phyloP scores from a whole-genome alignment of 1,140 invertebrate species.

The Cotesia chilonis region DNA sequence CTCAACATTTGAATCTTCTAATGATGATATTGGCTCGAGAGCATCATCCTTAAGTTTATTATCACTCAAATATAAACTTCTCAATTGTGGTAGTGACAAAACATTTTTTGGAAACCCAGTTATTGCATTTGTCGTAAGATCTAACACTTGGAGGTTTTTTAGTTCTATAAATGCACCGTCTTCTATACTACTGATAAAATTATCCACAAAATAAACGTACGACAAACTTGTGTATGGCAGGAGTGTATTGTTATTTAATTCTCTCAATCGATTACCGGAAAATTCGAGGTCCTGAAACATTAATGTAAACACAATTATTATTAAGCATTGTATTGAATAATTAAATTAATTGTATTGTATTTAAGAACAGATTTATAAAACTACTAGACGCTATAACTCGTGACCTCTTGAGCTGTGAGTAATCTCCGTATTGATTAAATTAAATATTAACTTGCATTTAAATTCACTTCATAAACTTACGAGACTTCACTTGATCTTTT shows the following conservation, averaged over 20 bases:
- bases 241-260: constrained; percentile 55
- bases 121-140: constrained; percentile 51
- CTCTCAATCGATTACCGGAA: constrained; percentile 54
- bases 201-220: constrained; percentile 59
- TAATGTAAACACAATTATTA: constrained; percentile 27
- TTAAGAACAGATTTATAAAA: not conserved
- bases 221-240: constrained; percentile 51
- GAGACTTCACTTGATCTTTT: too few species aligned
- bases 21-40: constrained; percentile 37
- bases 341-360: not conserved
- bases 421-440: too few species aligned
- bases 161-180: constrained; percentile 53
- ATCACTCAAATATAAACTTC: constrained; percentile 48
- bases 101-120: constrained; percentile 48
- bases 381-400: not conserved
- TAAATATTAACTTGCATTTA: too few species aligned
- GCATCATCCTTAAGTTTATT: constrained; percentile 49
- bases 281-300: constrained; percentile 56
- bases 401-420: too few species aligned
- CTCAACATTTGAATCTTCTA: constrained; percentile 44
- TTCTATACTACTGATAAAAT: constrained; percentile 56
- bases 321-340: not conserved
- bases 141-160: constrained; percentile 54
- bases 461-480: too few species aligned
- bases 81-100: constrained; percentile 48